Evolutionary conservation across 2,888 invertebrate species (phyloP).

Genomic region (Arge pagana): DNA sequence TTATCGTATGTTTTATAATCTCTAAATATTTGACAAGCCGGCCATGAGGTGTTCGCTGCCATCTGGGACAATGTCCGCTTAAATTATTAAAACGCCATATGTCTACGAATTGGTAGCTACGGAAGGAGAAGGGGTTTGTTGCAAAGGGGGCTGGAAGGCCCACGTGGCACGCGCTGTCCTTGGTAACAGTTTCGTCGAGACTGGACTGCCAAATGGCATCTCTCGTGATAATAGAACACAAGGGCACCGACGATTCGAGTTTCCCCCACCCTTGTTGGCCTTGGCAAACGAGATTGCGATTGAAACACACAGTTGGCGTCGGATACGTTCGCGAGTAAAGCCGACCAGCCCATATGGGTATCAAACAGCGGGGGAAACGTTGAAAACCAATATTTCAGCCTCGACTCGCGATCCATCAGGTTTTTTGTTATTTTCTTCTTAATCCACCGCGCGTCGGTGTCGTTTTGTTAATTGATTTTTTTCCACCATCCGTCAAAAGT

Average conservation of each 20-base stretch:
- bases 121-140: slow-evolving; percentile 1
- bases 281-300: slow-evolving; percentile 37
- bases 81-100: slow-evolving; percentile 51
- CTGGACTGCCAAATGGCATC: slow-evolving; percentile 31
- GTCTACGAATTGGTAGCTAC: slow-evolving; percentile 31
- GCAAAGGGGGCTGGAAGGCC: slow-evolving; percentile 12
- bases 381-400: too few species aligned
- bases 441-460: too few species aligned
- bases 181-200: slow-evolving; percentile 12
- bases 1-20: slow-evolving; percentile 41
- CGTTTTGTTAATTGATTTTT: too few species aligned
- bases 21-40: slow-evolving; percentile 49
- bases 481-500: too few species aligned
- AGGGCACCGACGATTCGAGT: neutral
- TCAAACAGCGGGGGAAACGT: too few species aligned
- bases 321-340: slow-evolving; percentile 30
- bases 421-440: too few species aligned
- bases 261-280: slow-evolving; percentile 20
- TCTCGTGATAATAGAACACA: too few species aligned
- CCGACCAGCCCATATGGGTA: too few species aligned
- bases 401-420: too few species aligned
- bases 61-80: slow-evolving; percentile 47
- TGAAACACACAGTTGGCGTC: slow-evolving; percentile 42
- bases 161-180: slow-evolving; percentile 20
- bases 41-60: slow-evolving; percentile 36